Evolutionary conservation across 2,797 vertebrate species (phyloP).

Genomic region (Muraenolepis orangiensis): DNA sequence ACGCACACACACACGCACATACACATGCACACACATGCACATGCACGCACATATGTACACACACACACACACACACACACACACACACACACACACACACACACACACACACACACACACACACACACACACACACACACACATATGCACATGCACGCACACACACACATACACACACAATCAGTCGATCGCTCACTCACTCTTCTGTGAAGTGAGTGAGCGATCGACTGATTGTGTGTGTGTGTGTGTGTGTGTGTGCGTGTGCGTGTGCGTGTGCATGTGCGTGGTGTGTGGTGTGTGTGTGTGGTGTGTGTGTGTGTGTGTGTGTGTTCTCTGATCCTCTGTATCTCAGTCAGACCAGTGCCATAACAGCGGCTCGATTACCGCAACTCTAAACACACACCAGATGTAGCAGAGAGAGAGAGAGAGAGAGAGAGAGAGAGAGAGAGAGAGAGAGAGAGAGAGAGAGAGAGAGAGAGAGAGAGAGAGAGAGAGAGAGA

Average conservation of each 20-base stretch:
- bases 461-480: not conserved
- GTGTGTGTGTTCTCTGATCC: constrained; percentile 42
- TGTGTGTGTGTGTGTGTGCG: constrained; percentile 27
- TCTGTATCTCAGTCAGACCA: constrained; percentile 54
- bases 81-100: no score
- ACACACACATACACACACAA: no score
- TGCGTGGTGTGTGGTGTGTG: not conserved
- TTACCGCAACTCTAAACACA: constrained; percentile 65
- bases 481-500: not conserved
- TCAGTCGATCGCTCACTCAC: no score
- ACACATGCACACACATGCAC: not conserved
- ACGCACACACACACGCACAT: not conserved
- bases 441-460: not conserved
- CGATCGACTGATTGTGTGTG: not conserved
- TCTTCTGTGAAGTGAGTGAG: no score
- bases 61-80: no score
- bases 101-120: not conserved
- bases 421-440: constrained; percentile 6
- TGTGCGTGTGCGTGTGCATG: not conserved
- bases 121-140: not conserved
- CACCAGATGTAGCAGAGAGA: constrained; percentile 70
- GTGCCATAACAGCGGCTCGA: constrained; percentile 58
- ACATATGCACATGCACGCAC: not conserved
- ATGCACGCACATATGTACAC: no score
- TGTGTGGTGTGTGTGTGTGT: not conserved